These are phyloP conservation scores for Onychostoma macrolepis DNA, from an alignment of 2,113 vertebrate genomes.

Conservation along the genomic window DNA sequence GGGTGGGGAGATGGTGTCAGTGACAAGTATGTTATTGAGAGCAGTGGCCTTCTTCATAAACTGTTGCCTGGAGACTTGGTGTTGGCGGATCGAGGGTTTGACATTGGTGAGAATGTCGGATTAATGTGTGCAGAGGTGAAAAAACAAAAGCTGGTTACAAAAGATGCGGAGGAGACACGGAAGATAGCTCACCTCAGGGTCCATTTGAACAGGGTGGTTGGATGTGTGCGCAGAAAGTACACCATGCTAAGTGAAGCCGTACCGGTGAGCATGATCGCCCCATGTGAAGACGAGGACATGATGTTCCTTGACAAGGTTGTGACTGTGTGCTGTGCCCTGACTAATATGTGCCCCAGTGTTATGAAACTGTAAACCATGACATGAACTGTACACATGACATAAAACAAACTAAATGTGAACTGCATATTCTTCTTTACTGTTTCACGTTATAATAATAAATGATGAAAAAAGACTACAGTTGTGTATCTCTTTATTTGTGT, in stretches of 20 bases:
- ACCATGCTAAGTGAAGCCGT: neutral
- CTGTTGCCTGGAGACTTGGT: neutral
- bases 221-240: neutral
- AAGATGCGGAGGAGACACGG: neutral
- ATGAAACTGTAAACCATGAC: neutral
- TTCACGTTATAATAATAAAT: neutral
- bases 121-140: neutral
- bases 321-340: neutral
- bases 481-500: neutral
- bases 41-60: neutral
- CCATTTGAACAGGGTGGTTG: neutral
- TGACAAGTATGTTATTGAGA: neutral
- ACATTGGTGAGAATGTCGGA: neutral
- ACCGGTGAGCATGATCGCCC: neutral
- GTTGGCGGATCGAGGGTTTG: neutral
- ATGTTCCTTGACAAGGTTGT: slow-evolving; percentile 14
- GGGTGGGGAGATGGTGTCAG: neutral
- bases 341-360: neutral
- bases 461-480: neutral
- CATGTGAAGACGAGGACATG: neutral
- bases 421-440: neutral
- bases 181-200: neutral
- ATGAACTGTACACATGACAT: neutral
- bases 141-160: neutral
- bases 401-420: neutral